Evolutionary conservation across 1,140 invertebrate genomes (phyloP).

Genomic region (Musca domestica): DNA sequence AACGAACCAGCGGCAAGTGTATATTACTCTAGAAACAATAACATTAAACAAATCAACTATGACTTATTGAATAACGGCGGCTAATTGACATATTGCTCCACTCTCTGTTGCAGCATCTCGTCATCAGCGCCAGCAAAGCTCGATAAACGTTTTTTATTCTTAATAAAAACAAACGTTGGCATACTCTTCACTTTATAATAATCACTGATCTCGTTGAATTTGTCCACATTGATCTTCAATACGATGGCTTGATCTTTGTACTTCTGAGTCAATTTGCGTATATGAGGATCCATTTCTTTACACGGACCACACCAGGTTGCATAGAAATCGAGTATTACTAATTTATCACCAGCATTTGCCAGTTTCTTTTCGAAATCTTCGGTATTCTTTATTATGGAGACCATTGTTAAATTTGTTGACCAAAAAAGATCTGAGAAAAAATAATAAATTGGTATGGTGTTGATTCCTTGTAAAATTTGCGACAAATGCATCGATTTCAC

Average conservation of each 20-base stretch:
- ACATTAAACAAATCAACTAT: too few species aligned
- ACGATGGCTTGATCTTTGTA: slow-evolving; percentile 50
- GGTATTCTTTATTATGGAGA: slow-evolving; percentile 47
- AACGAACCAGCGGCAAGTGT: too few species aligned
- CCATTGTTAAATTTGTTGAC: too few species aligned
- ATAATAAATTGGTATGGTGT: too few species aligned
- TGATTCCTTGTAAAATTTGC: too few species aligned
- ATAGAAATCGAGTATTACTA: slow-evolving; percentile 87
- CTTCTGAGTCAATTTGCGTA: slow-evolving; percentile 64
- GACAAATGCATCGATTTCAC: too few species aligned
- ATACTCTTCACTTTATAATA: slow-evolving; percentile 81
- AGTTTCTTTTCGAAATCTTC: slow-evolving; percentile 58
- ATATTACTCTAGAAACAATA: too few species aligned
- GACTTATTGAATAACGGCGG: not conserved
- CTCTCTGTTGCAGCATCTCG: not conserved
- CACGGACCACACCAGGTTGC: slow-evolving; percentile 86
- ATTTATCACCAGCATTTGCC: slow-evolving; percentile 70
- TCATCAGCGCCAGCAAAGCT: slow-evolving; percentile 16
- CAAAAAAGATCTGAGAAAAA: too few species aligned
- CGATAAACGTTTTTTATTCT: slow-evolving; percentile 57
- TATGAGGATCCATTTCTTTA: slow-evolving; percentile 80
- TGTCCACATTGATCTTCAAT: slow-evolving; percentile 84
- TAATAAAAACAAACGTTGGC: slow-evolving; percentile 91
- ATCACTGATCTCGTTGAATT: slow-evolving; percentile 75
- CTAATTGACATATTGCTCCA: not conserved